These are phyloP conservation scores for Lasioglossum lativentre DNA, from an alignment of 2,888 invertebrate genomes.

Conservation along the genomic window DNA sequence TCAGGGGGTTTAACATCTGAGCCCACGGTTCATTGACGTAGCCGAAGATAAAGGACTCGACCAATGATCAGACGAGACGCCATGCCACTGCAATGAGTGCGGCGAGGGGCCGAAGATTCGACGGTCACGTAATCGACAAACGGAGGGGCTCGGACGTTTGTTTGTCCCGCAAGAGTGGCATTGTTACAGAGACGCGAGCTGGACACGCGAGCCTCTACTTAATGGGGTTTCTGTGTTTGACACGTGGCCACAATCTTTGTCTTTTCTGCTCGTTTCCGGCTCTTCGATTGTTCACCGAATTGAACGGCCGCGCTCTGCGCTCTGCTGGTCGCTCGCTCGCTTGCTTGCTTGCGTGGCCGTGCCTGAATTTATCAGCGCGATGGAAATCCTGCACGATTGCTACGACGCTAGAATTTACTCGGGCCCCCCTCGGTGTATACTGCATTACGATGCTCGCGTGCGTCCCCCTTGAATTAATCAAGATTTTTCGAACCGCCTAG, in stretches of 20 bases:
- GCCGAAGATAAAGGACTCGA: constrained; percentile 37
- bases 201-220: constrained; percentile 75
- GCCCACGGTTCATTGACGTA: constrained; percentile 33
- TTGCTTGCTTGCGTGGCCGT: neutral
- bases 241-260: constrained; percentile 69
- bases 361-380: constrained; percentile 35
- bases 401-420: constrained; percentile 18
- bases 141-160: constrained; percentile 51
- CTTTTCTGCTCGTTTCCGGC: constrained; percentile 54
- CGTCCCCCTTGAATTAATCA: neutral
- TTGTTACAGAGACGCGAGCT: constrained; percentile 67
- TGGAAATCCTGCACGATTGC: constrained; percentile 12
- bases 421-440: neutral
- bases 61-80: constrained; percentile 38
- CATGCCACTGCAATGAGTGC: constrained; percentile 11
- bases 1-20: constrained; percentile 37
- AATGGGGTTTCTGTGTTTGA: constrained; percentile 81
- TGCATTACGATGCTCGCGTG: constrained; percentile 15
- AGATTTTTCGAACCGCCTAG: neutral
- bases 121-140: constrained; percentile 60
- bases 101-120: constrained; percentile 32
- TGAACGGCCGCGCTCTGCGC: constrained; percentile 27
- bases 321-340: neutral
- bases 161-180: constrained; percentile 69
- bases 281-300: constrained; percentile 49